Evolutionary conservation across 1,140 invertebrate genomes (phyloP).

Genomic region (Leptinotarsa texana): DNA sequence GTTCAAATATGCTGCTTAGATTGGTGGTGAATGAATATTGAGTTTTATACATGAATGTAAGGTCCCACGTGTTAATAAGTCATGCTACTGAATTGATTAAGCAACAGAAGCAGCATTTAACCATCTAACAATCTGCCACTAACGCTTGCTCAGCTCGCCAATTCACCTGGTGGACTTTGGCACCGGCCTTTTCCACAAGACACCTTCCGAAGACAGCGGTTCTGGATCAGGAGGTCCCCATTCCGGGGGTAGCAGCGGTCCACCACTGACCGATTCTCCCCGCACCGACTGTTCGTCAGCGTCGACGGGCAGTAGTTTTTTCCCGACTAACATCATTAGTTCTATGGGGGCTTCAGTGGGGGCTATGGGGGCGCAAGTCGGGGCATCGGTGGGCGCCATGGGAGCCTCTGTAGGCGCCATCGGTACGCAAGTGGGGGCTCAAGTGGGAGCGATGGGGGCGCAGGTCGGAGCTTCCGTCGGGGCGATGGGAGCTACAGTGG

Average conservation of each 20-base stretch:
- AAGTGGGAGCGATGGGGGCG: constrained; percentile 49
- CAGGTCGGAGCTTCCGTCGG: constrained; percentile 49
- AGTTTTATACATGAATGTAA: too few relatives aligned
- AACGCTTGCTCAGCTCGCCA: constrained; percentile 67
- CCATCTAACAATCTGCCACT: constrained; percentile 20
- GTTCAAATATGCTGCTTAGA: too few relatives aligned
- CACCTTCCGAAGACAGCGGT: constrained; percentile 80
- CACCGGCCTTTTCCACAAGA: constrained; percentile 84
- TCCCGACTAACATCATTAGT: constrained; percentile 53
- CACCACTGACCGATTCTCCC: constrained; percentile 57
- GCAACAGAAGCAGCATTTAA: neutral
- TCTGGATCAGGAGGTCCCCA: constrained; percentile 52
- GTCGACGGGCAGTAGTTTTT: constrained; percentile 49
- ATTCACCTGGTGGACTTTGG: constrained; percentile 89
- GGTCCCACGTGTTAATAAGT: neutral
- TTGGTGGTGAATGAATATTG: too few relatives aligned
- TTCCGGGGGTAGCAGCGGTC: constrained; percentile 54
- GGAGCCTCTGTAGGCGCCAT: constrained; percentile 50
- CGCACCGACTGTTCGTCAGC: constrained; percentile 7
- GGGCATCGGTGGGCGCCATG: constrained; percentile 48
- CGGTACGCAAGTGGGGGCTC: constrained; percentile 48
- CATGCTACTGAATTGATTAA: neutral
- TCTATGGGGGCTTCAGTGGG: constrained; percentile 50
- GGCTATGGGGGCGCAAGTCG: constrained; percentile 49
- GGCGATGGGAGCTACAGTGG: constrained; percentile 48